Conservation (phyloP, 2,113 vertebrate species). For the Fregetta grallaria region DNA sequence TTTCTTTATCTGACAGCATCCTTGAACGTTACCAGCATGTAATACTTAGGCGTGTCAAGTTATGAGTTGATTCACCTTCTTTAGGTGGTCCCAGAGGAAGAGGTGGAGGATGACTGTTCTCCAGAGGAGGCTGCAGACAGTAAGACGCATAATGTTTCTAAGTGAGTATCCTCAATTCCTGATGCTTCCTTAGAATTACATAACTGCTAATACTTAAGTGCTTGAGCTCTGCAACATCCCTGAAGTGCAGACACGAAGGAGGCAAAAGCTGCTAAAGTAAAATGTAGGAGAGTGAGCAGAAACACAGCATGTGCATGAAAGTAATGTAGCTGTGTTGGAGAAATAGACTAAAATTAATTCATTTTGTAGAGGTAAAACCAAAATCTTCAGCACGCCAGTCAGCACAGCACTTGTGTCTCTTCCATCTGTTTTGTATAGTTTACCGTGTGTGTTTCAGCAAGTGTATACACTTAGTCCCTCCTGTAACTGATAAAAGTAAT, state of each 20-base stretch:
- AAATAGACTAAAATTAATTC: neutral
- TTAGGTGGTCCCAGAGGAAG: neutral
- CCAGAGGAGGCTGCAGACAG: neutral
- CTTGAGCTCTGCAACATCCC: neutral
- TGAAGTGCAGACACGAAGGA: neutral
- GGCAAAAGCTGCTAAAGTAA: neutral
- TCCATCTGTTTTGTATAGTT: neutral
- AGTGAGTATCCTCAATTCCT: neutral
- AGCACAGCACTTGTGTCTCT: neutral
- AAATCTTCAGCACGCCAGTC: neutral
- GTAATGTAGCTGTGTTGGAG: neutral
- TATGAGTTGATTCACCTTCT: conserved; percentile 4
- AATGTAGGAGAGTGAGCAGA: neutral
- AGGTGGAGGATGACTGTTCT: neutral
- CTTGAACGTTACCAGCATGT: neutral
- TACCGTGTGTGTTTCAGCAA: neutral
- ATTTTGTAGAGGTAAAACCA: neutral
- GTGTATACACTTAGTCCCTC: neutral
- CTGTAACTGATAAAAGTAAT: neutral
- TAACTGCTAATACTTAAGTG: neutral
- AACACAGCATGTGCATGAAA: neutral
- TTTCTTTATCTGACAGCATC: conserved; percentile 34
- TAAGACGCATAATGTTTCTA: neutral
- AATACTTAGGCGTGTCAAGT: neutral
- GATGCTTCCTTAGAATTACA: neutral